Conservation (phyloP, 2,113 vertebrate genomes). For the Xiphorhynchus elegans region DNA sequence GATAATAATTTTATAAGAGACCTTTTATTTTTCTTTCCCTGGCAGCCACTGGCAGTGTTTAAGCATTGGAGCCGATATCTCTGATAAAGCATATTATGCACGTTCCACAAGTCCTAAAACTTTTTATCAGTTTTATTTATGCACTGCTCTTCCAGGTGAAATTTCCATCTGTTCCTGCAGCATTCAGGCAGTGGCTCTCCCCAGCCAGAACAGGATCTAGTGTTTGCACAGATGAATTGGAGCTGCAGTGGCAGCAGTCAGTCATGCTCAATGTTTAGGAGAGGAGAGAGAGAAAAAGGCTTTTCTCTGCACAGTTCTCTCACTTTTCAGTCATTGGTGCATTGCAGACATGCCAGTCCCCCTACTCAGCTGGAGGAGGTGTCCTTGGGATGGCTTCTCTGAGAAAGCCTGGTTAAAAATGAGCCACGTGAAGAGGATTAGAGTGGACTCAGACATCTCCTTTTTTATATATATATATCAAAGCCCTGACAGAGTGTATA, state of each 20-base stretch:
- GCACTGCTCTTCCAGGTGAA: neutral
- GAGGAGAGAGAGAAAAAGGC: neutral
- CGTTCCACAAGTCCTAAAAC: neutral
- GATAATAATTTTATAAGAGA: constrained; percentile 78
- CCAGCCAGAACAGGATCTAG: neutral
- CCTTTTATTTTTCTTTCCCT: constrained; percentile 71
- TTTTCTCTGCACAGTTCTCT: neutral
- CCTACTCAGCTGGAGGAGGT: neutral
- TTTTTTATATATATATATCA: constrained; percentile 2
- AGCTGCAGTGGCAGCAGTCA: neutral
- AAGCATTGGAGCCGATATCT: constrained; percentile 37
- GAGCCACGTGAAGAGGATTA: neutral
- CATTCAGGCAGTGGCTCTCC: neutral
- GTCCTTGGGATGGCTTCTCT: neutral
- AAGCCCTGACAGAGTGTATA: neutral
- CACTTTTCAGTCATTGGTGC: fast-evolving
- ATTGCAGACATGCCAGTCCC: neutral
- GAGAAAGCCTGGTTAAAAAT: constrained; percentile 28
- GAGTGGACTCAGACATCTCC: neutral
- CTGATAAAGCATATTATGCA: constrained; percentile 56
- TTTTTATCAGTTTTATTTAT: constrained; percentile 50
- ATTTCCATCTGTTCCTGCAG: neutral
- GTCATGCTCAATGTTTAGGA: neutral
- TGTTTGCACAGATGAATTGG: neutral
- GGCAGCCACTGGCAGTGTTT: constrained; percentile 45